Evolutionary conservation across 1,140 invertebrate species (phyloP), one percentile per base, ranked within the genome.

Genomic region (Telenomus remus): DNA sequence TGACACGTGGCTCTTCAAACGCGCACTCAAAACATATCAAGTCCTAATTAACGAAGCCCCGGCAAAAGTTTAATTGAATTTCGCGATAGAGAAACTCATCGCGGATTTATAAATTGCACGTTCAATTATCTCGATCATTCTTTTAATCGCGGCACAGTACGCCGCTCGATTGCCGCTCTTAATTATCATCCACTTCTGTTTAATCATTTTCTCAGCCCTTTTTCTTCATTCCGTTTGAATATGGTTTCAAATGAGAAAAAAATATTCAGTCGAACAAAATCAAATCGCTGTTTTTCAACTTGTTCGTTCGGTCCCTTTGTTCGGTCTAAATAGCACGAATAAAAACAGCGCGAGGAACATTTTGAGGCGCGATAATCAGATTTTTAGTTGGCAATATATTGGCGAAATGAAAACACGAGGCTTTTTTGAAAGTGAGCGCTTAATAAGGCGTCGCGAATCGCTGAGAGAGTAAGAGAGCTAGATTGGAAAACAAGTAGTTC

Each of bases 401-500:
- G 13, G 12, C 13, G 19, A n/a, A n/a, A n/a, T n/a, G n/a, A n/a
- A n/a, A n/a, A n/a, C n/a, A 14, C 43, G 43, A 72, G 35, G 12
- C 15, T 15, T 11, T 27, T 27, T 27, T 6, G 49, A 64, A 73
- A 65, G 48, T 65, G 16, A 60, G 60, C 33, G 13, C 33, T 63
- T 57, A 75, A 63, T 64, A 66, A 15, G 15, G 42, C 49, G 59
- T 51, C 19, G 70, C 50, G 69, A 78, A 65, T 50, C 50, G 44
- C 27, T 14, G 13, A 6, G 19, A 27, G 19, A 6, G 6, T 27
- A 6, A 6, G 19, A 27, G 19, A 5, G 27, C 27, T 49, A 66
- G 65, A 73, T 78, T 70, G 76, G 61, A 70, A 74, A 78, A 78
- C 71, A 74, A 78, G 61, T 74, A 61, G 70, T 66, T 71, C 19